Base-by-base conservation (phyloP, 2,888 invertebrate genomes). In the Leptarthrus brevirostris region DNA sequence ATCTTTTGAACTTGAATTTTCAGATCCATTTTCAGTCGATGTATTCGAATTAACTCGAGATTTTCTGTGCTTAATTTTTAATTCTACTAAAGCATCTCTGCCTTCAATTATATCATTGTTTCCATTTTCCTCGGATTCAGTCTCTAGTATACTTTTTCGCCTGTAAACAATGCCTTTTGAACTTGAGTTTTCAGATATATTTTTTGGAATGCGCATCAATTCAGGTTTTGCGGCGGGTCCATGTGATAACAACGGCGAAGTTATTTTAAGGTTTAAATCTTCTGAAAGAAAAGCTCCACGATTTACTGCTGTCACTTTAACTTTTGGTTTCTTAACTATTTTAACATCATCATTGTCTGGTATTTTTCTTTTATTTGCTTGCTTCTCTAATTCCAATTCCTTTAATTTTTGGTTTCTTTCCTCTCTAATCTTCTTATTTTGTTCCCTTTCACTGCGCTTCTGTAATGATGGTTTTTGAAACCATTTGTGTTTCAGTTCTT, bases 281-380 rank as follows among this genome's bases (percentile, higher is more conserved):
- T 86, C 84, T 18, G 84, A 85, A 54, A 90, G 82, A 79, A 89
- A 89, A 44, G 88, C 88, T 0, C 88, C 88, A 30, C 90, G 86
- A 77, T 88, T 89, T 30, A 85, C 84, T 20, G 82, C 78, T 0
- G 88, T 87, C 5, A 88, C 77, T 81, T 89, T 90, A 0, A 87
- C 85, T 61, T 80, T 81, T 0, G 81, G 79, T 4, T 80, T 79
- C 16, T 75, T 80, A 0, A 77, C 61, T 3, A 74, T 71, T 74
- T 72, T 74, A 3, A 74, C 69, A 58, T 74, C 72, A 16, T 58
- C 69, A 8, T 78, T 74, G 1, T 75, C 78, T 36, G 53, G 1
- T 22, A 14, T 2, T 76, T 76, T 12, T 77, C 76, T 20, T 79
- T 80, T 70, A 47, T 72, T 24, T 8, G 58, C 24, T 53, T 75